phyloP scores from a whole-genome alignment of 1,140 invertebrate genomes.

The Pogonomyrmex barbatus region DNA sequence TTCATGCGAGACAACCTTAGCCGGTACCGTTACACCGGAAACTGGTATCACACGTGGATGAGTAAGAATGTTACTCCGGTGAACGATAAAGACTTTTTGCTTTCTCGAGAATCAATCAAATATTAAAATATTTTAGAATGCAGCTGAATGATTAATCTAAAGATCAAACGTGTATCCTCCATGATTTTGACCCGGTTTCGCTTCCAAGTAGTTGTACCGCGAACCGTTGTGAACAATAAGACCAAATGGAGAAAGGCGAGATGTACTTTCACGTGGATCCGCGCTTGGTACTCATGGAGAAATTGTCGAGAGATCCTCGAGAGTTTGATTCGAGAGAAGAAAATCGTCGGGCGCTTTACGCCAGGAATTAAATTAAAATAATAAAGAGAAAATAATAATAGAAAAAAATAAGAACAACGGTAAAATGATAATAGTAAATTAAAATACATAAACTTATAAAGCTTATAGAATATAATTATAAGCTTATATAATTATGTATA shows the following conservation, averaged over 20 bases:
- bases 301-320: constrained; percentile 42
- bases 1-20: constrained; percentile 13
- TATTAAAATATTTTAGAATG: not conserved
- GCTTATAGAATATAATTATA: not conserved
- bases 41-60: not conserved
- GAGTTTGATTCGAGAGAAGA: not conserved
- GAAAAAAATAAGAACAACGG: not conserved
- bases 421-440: constrained; percentile 21
- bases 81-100: not conserved
- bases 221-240: constrained; percentile 25
- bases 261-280: constrained; percentile 73
- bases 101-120: not conserved
- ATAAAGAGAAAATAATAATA: not conserved
- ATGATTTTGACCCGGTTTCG: not conserved
- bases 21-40: constrained; percentile 10
- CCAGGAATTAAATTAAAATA: constrained; percentile 29
- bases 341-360: not conserved
- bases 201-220: not conserved
- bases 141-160: not conserved
- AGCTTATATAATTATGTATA: not conserved
- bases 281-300: constrained; percentile 26
- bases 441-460: not conserved
- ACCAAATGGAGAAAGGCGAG: constrained; percentile 73
- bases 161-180: not conserved
- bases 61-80: not conserved